A percentile compares a stretch with the other conserved stretches of the same genome.
Conservation (phyloP, 2,113 vertebrate genomes). For the Oxygymnocypris stewartii region DNA sequence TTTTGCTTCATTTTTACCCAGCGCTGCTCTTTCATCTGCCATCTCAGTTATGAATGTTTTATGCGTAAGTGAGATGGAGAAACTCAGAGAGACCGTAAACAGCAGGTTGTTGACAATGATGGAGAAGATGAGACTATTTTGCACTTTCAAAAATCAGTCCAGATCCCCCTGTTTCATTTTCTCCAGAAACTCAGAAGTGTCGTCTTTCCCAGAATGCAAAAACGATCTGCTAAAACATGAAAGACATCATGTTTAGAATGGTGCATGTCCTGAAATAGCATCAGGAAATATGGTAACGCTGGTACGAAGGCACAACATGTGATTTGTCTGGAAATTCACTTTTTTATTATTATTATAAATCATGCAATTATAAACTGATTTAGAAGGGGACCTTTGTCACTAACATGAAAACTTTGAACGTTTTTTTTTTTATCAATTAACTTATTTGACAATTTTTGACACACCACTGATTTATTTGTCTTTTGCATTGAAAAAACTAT, state of each 20-base stretch:
- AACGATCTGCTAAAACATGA: constrained; percentile 7
- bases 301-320: neutral
- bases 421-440: too few relatives aligned
- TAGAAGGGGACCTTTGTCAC: neutral
- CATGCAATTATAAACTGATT: neutral
- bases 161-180: neutral
- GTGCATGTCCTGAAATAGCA: neutral
- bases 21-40: constrained; percentile 17
- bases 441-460: neutral
- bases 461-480: neutral
- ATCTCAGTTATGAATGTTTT: constrained; percentile 47
- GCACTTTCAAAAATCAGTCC: constrained; percentile 22
- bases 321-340: neutral
- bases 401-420: too few relatives aligned
- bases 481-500: neutral
- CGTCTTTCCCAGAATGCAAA: neutral
- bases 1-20: constrained; percentile 31
- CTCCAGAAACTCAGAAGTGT: neutral
- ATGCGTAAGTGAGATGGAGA: constrained; percentile 45
- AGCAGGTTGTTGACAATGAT: constrained; percentile 37
- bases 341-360: neutral
- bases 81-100: constrained; percentile 31
- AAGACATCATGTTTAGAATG: neutral
- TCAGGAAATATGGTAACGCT: neutral
- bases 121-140: constrained; percentile 37